These are phyloP conservation scores for Ophthalmotilapia sp. DNA, from an alignment of 2,113 vertebrate genomes.

Conservation along the genomic window DNA sequence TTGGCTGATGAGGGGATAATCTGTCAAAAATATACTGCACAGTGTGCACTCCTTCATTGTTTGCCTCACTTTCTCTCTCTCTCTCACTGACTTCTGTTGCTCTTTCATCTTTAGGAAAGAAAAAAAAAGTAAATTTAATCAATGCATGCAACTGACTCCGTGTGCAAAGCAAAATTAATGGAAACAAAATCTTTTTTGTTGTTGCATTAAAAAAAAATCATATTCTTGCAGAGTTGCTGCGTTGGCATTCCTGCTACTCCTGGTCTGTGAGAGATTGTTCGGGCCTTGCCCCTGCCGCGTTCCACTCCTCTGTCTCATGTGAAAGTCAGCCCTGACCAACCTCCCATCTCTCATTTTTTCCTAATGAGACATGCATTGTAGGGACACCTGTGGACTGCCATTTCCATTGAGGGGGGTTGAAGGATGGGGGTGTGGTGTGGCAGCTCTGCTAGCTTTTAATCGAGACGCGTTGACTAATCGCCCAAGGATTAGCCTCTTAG, in stretches of 20 bases:
- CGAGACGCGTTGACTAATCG: slow-evolving; percentile 68
- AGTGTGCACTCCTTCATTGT: neutral
- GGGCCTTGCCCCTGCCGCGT: neutral
- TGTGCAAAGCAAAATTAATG: neutral
- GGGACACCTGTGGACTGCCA: slow-evolving; percentile 60
- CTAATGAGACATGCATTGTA: slow-evolving; percentile 36
- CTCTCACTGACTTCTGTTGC: neutral
- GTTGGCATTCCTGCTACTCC: neutral
- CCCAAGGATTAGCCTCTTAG: slow-evolving; percentile 62
- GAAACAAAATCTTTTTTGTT: neutral
- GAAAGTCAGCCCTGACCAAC: slow-evolving; percentile 14
- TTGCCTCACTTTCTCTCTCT: neutral
- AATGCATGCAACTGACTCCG: neutral
- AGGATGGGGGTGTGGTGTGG: slow-evolving; percentile 25
- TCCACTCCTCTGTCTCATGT: neutral
- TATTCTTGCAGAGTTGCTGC: neutral
- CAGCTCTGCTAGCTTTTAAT: slow-evolving; percentile 55
- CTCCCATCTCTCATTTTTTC: neutral
- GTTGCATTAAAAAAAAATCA: neutral
- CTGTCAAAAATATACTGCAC: slow-evolving; percentile 36
- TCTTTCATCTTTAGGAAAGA: neutral
- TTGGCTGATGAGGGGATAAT: slow-evolving; percentile 40
- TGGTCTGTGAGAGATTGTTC: neutral
- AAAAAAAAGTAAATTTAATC: neutral
- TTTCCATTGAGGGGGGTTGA: neutral